Evolutionary conservation across 2,797 vertebrate genomes (phyloP).

Genomic region (Mus minutoides): DNA sequence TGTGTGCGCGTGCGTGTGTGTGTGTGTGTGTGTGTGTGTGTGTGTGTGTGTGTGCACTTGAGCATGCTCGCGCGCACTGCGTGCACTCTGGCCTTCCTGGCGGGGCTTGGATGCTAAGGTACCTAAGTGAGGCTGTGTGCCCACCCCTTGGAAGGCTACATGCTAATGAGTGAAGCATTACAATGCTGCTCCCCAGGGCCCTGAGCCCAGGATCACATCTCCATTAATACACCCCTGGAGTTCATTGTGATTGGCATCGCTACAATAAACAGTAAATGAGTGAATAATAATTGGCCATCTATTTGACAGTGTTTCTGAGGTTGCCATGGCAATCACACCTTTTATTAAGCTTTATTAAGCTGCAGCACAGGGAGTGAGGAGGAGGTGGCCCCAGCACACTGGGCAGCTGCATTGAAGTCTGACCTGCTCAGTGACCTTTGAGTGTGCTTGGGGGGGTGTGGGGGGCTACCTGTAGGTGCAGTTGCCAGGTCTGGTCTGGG

Average conservation of each 20-base stretch:
- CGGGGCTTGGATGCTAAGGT: not conserved
- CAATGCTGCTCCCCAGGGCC: conserved; percentile 2
- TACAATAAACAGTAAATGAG: conserved; percentile 82
- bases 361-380: conserved; percentile 22
- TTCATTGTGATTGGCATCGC: conserved; percentile 82
- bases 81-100: not conserved
- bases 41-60: not conserved
- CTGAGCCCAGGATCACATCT: conserved; percentile 81
- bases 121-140: not conserved
- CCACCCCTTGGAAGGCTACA: conserved; percentile 44
- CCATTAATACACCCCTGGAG: conserved; percentile 85
- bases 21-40: not conserved
- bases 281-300: conserved; percentile 82
- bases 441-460: not conserved
- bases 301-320: conserved; percentile 76
- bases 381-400: not conserved
- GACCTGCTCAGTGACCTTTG: conserved; percentile 41
- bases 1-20: too few relatives aligned
- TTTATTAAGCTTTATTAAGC: conserved; percentile 79
- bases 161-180: conserved; percentile 82
- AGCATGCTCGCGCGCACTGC: too few relatives aligned
- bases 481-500: not conserved
- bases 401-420: not conserved
- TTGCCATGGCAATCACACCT: conserved; percentile 78
- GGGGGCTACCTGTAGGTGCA: not conserved